phyloP scores from a whole-genome alignment of 2,888 invertebrate species.

The Pocota personata region DNA sequence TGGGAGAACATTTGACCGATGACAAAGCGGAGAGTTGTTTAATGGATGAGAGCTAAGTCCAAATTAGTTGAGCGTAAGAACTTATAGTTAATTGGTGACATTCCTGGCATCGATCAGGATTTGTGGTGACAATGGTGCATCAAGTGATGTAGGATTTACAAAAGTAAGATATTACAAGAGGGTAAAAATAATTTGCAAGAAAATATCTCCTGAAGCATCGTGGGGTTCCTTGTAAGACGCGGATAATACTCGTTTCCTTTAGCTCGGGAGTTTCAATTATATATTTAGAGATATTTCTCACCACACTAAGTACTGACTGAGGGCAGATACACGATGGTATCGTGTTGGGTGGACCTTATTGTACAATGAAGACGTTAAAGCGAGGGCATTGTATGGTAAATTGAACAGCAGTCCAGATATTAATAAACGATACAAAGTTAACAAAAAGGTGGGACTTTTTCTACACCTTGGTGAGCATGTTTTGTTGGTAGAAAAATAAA shows the following conservation, averaged over 20 bases:
- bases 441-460: not conserved
- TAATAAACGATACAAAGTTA: not conserved
- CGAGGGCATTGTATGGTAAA: not conserved
- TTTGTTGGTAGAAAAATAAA: too few relatives aligned
- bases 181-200: not conserved
- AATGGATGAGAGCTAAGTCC: not conserved
- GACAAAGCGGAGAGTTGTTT: constrained; percentile 12
- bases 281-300: constrained; percentile 29
- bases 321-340: constrained; percentile 20
- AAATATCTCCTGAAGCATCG: constrained; percentile 19
- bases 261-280: constrained; percentile 33
- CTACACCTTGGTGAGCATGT: not conserved
- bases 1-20: not conserved
- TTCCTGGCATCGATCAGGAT: constrained; percentile 19
- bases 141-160: constrained; percentile 9
- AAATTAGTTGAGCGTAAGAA: constrained; percentile 9
- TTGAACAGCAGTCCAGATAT: not conserved
- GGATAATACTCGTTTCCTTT: constrained; percentile 5
- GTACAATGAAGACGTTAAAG: constrained; percentile 33
- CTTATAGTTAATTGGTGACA: constrained; percentile 5
- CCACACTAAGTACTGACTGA: constrained; percentile 20
- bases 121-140: not conserved
- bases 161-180: not conserved
- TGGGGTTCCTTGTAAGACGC: constrained; percentile 53
- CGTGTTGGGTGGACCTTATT: constrained; percentile 15